These are phyloP conservation scores for Silurus asotus DNA, from an alignment of 2,113 vertebrate genomes.

Conservation along the genomic window DNA sequence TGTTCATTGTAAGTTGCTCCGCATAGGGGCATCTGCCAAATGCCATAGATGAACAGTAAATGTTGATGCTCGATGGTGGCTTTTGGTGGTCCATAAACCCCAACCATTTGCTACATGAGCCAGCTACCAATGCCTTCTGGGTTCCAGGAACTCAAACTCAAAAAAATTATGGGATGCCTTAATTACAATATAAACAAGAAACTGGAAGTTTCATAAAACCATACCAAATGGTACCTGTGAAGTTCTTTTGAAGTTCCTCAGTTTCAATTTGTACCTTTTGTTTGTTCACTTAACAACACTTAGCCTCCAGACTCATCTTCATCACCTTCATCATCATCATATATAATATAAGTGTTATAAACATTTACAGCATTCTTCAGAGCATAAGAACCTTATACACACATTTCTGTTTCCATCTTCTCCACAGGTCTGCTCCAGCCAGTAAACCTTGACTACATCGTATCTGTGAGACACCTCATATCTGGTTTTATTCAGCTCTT, in stretches of 20 bases:
- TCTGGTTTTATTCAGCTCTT: not conserved
- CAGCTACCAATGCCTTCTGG: not conserved
- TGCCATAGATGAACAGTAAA: too few species aligned
- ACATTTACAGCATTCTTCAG: not conserved
- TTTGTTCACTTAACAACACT: too few species aligned
- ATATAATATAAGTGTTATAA: not conserved
- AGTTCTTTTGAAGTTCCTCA: too few species aligned
- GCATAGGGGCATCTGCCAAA: too few species aligned
- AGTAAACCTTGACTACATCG: not conserved
- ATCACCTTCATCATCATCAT: too few species aligned
- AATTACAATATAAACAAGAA: not conserved
- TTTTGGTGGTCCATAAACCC: not conserved
- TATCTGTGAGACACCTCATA: not conserved
- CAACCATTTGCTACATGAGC: not conserved
- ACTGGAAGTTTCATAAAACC: too few species aligned
- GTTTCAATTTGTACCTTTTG: too few species aligned
- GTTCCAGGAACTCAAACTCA: not conserved
- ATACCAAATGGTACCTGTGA: too few species aligned
- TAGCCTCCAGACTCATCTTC: too few species aligned
- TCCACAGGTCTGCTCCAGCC: not conserved
- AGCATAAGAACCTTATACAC: not conserved
- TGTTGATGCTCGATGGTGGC: too few species aligned
- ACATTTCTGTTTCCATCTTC: not conserved
- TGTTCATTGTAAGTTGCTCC: too few species aligned
- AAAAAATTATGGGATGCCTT: not conserved